These are phyloP conservation scores for Elanus axillaris DNA, from an alignment of 2,113 vertebrate species.

Conservation along the genomic window DNA sequence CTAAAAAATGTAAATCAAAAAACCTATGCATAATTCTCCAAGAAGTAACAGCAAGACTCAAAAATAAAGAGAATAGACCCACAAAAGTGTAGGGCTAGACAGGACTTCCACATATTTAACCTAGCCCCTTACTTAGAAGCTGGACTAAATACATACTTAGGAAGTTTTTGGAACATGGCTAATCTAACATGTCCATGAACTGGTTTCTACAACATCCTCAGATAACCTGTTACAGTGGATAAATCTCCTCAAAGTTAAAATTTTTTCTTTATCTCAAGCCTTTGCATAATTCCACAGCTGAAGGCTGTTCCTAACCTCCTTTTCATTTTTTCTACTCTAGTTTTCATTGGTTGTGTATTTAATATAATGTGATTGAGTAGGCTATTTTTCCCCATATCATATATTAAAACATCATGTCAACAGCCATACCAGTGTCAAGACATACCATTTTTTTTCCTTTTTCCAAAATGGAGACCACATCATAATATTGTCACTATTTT, in stretches of 20 bases:
- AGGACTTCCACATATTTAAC: neutral
- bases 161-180: neutral
- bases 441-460: neutral
- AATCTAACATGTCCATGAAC: neutral
- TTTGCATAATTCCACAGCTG: neutral
- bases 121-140: neutral
- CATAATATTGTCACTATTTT: neutral
- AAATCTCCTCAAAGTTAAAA: neutral
- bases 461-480: neutral
- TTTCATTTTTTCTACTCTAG: neutral
- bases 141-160: neutral
- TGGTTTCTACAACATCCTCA: neutral
- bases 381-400: neutral
- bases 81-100: neutral
- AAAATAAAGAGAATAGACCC: neutral
- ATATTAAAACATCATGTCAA: neutral
- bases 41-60: neutral
- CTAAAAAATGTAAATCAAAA: slow-evolving; percentile 8
- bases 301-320: neutral
- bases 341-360: neutral
- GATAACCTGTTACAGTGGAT: neutral
- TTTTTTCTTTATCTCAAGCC: neutral
- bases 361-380: neutral
- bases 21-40: neutral
- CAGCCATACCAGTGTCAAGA: neutral